These are phyloP conservation scores for Chloebia gouldiae DNA, from an alignment of 2,113 vertebrate genomes.

Conservation along the genomic window DNA sequence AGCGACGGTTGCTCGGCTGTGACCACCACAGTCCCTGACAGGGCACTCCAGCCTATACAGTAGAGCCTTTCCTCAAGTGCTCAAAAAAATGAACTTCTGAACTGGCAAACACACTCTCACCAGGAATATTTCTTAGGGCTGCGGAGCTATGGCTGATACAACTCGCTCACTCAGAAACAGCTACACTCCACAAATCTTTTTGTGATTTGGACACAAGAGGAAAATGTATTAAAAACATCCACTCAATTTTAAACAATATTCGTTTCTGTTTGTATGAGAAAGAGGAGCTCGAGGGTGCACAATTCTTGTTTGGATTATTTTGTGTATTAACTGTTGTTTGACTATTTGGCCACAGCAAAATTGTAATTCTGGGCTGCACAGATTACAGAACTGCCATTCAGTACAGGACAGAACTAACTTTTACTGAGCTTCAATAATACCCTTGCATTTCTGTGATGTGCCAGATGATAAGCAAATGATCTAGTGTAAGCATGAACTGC, in stretches of 20 bases:
- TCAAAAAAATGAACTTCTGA: not conserved
- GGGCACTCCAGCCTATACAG: not conserved
- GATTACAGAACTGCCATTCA: slow-evolving; percentile 17
- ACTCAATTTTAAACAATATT: slow-evolving; percentile 10
- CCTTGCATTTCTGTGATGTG: not conserved
- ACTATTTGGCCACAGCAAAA: slow-evolving; percentile 7
- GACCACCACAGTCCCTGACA: not conserved
- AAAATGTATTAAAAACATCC: not conserved
- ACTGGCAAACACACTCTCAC: not conserved
- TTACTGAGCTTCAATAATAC: not conserved
- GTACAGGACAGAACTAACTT: slow-evolving; percentile 20
- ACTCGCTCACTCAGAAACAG: not conserved
- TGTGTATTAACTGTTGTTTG: slow-evolving; percentile 16
- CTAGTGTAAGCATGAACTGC: not conserved
- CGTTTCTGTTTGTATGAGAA: not conserved
- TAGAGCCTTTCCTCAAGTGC: slow-evolving; percentile 1
- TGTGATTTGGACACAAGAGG: not conserved
- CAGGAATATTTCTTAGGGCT: not conserved
- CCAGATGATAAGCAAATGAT: not conserved
- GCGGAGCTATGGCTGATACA: not conserved
- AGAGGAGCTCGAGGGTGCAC: not conserved
- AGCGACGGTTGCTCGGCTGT: not conserved
- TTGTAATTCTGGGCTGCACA: not conserved
- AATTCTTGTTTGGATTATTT: not conserved
- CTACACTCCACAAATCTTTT: not conserved